phyloP scores from a whole-genome alignment of 2,797 vertebrate genomes.

The Gymnoscopelus braueri region DNA sequence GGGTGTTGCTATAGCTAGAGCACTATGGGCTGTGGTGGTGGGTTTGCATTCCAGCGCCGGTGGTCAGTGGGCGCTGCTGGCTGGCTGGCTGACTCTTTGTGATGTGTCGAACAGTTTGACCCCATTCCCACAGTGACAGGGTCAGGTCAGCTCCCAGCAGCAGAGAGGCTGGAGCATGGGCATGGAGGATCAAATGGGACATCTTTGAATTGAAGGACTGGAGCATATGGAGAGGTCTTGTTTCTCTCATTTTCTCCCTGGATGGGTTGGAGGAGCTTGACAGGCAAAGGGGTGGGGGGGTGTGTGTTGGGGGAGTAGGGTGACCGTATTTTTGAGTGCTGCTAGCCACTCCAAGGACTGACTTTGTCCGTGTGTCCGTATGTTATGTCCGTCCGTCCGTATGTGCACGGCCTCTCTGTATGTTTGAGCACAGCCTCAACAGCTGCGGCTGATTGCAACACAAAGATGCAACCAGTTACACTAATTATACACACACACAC shows the following conservation, averaged over 20 bases:
- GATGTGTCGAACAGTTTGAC: conserved; percentile 54
- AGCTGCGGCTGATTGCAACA: no score
- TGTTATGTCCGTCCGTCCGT: no score
- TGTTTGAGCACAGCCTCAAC: no score
- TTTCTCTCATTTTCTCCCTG: conserved; percentile 36
- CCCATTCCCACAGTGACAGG: conserved; percentile 15
- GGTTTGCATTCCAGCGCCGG: conserved; percentile 74
- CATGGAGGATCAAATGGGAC: conserved; percentile 4
- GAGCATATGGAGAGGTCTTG: conserved; percentile 58
- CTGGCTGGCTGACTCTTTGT: conserved; percentile 53
- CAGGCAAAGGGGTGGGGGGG: conserved; percentile 18
- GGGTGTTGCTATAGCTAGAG: no score
- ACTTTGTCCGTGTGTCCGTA: no score
- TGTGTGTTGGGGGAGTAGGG: no score
- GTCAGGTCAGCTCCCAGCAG: conserved; percentile 23
- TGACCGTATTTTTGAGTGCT: no score
- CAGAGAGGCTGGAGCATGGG: neutral
- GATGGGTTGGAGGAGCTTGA: conserved; percentile 47
- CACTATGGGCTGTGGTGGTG: conserved; percentile 32
- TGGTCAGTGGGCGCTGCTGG: conserved; percentile 65
- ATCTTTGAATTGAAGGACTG: conserved; percentile 11
- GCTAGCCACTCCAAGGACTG: no score
- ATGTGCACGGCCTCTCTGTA: no score
- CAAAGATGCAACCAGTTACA: no score
- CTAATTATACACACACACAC: no score